Evolutionary conservation across 2,113 vertebrate species (phyloP).

Genomic region (Thymallus thymallus): DNA sequence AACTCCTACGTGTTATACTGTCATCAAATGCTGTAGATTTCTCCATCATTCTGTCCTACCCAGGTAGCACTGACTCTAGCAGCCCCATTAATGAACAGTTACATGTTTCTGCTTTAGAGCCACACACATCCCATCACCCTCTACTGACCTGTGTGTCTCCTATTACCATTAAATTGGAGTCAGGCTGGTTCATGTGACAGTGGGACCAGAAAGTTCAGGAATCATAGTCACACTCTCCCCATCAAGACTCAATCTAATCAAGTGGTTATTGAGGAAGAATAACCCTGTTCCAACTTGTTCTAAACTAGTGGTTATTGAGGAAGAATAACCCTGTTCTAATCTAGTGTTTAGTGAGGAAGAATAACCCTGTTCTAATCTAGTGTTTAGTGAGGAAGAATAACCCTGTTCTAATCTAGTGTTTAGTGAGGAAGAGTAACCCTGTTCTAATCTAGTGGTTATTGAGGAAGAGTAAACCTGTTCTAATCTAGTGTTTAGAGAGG

Average conservation of each 20-base stretch:
- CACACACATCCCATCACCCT: neutral
- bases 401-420: too few relatives aligned
- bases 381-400: too few relatives aligned
- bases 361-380: too few relatives aligned
- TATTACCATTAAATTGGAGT: neutral
- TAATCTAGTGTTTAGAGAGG: too few relatives aligned
- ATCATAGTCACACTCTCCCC: neutral
- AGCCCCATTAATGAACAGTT: neutral
- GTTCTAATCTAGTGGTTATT: too few relatives aligned
- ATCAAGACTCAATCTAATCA: slow-evolving; percentile 1
- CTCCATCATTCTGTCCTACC: neutral
- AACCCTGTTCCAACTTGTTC: too few relatives aligned
- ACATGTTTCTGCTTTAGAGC: neutral
- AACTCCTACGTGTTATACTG: too few relatives aligned
- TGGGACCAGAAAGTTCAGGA: neutral
- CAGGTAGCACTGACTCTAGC: neutral
- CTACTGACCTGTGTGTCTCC: neutral
- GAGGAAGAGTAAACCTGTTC: too few relatives aligned
- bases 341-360: too few relatives aligned
- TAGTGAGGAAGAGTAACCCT: too few relatives aligned
- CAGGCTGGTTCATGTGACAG: neutral
- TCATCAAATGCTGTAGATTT: neutral
- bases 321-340: too few relatives aligned
- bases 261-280: neutral
- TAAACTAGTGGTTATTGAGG: too few relatives aligned